Base-by-base conservation (phyloP, 1,140 invertebrate genomes). In the Apocrypta bakeri region DNA sequence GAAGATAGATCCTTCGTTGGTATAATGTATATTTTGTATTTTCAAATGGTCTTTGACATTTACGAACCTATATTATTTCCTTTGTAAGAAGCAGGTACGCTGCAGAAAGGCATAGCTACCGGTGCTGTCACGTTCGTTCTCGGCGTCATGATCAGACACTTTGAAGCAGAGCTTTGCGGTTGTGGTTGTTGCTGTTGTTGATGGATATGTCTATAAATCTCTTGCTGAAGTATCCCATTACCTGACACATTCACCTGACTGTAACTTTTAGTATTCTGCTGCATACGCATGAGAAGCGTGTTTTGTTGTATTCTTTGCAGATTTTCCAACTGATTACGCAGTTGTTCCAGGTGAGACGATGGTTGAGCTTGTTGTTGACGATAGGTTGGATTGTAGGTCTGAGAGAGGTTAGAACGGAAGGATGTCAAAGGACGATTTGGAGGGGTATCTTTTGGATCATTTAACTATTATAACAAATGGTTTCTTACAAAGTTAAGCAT, bases 21-120 rank as follows among this genome's bases (percentile, higher is more conserved):
- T 3, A 48, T 48, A 11, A 48, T 48, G n/a, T n/a, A n/a, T n/a
- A n/a, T n/a, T n/a, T n/a, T n/a, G n/a, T n/a, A n/a, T n/a, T n/a
- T n/a, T n/a, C n/a, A n/a, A n/a, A n/a, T n/a, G n/a, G n/a, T n/a
- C n/a, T n/a, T n/a, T n/a, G n/a, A n/a, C n/a, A n/a, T n/a, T 14
- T 42, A 14, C 11, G 21, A 27, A 83, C 77, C 82, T 68, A 79
- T 83, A 37, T 61, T 37, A 8, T 79, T 83, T 27, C 76, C 25
- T 25, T 83, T 83, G 64, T 79, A 31, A 56, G 48, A 21, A 1
- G 71, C 40, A 9, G 48, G 82, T 12, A 83, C 82, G 9, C 61
- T 56, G 69, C 82, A 83, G 33, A 83, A 79, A 17, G 82, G 82
- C 27, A 83, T 33, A 6, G 75, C 14, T 1, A 79, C 12, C 1